These are phyloP conservation scores for Abramis brama DNA, from an alignment of 2,113 vertebrate genomes.

Conservation along the genomic window DNA sequence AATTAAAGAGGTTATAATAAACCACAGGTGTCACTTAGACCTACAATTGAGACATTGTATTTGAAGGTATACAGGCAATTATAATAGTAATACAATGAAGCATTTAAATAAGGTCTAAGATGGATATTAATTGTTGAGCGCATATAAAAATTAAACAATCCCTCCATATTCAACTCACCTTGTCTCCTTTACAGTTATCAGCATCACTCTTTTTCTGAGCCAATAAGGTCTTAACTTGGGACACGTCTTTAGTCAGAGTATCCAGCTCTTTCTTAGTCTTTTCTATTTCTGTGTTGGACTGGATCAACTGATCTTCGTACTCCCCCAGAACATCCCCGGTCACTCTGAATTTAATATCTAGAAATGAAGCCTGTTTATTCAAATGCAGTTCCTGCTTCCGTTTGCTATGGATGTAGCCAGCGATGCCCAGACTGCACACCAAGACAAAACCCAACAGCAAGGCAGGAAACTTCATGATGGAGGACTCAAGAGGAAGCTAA, in stretches of 20 bases:
- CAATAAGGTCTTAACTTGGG: rapidly evolving
- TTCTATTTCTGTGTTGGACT: neutral
- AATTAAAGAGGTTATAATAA: slow-evolving; percentile 7
- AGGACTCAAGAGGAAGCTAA: neutral
- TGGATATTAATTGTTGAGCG: neutral
- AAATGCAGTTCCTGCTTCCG: neutral
- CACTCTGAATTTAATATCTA: slow-evolving; percentile 64
- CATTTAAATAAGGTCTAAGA: neutral
- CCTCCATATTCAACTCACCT: slow-evolving; percentile 21
- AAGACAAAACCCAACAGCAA: slow-evolving; percentile 29
- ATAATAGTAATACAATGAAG: neutral
- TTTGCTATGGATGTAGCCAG: slow-evolving; percentile 53
- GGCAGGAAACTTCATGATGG: slow-evolving; percentile 36
- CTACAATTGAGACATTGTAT: neutral
- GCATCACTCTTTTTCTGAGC: neutral
- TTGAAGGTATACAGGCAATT: neutral
- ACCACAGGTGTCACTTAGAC: neutral
- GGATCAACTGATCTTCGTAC: neutral
- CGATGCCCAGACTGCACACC: slow-evolving; percentile 30
- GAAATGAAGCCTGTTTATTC: slow-evolving; percentile 42
- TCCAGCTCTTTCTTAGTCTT: rapidly evolving
- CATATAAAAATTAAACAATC: neutral
- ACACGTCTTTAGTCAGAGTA: rapidly evolving
- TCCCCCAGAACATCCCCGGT: slow-evolving; percentile 64
- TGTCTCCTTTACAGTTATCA: slow-evolving; percentile 28